Percentiles rank a stretch among this genome's conserved stretches.
Evolutionary conservation across 53 echinoderm and acorn worm genomes (phyloP).

Genomic region (Patiria pectinifera): DNA sequence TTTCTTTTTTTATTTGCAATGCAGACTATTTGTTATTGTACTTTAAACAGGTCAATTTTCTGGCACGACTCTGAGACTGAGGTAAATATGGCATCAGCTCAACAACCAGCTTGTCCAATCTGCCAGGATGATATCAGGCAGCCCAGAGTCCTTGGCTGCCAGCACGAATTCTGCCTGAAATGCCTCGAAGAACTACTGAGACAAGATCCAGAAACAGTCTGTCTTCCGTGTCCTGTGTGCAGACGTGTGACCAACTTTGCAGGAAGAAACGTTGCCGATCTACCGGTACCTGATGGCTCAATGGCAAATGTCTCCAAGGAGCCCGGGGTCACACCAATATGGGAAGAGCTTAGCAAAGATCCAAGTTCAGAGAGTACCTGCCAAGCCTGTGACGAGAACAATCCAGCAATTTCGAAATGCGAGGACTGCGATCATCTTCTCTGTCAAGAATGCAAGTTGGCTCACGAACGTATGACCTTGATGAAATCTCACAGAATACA

Average conservation of each 20-base stretch:
- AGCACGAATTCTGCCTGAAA: not conserved
- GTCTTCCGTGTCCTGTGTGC: not conserved
- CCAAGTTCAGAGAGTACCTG: not conserved
- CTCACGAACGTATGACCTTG: slow-evolving; percentile 8
- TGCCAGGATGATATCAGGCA: not conserved
- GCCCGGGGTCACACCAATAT: not conserved
- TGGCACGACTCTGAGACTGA: not conserved
- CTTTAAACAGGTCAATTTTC: not conserved
- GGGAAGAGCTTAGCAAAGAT: not conserved
- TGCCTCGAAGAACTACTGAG: not conserved
- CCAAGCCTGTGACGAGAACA: not conserved
- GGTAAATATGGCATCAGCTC: not conserved
- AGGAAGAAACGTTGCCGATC: not conserved
- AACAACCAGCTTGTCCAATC: not conserved
- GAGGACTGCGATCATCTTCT: slow-evolving; percentile 20
- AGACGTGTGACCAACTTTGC: not conserved
- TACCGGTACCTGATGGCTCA: not conserved
- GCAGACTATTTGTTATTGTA: not conserved
- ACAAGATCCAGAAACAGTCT: not conserved
- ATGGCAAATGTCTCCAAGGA: not conserved
- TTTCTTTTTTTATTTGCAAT: too few relatives aligned
- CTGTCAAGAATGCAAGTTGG: slow-evolving; percentile 20
- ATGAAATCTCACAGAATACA: slow-evolving; percentile 29
- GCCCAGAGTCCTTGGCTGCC: not conserved
- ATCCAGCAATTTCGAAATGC: slow-evolving; percentile 28